Conservation (phyloP, 2,888 invertebrate species). For the Caenorhabditis auriculariae region DNA sequence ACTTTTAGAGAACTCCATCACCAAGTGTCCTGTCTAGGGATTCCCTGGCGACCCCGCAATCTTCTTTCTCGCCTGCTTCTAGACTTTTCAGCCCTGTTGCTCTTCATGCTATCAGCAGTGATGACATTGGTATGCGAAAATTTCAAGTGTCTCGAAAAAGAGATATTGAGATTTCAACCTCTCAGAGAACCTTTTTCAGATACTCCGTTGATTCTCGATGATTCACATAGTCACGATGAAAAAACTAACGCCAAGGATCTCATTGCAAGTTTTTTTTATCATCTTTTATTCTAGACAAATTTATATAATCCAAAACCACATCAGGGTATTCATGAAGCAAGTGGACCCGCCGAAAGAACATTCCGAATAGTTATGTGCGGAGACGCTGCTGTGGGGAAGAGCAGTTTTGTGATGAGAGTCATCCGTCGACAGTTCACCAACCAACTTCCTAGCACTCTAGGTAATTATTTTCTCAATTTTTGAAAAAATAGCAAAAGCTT, state of each 20-base stretch:
- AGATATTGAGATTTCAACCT: no score
- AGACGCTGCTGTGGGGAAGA: constrained; percentile 72
- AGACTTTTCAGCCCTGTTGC: constrained; percentile 8
- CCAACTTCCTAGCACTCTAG: constrained; percentile 70
- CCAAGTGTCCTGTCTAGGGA: constrained; percentile 18
- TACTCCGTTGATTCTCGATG: constrained; percentile 25
- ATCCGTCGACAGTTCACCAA: constrained; percentile 70
- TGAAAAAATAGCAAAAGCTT: no score
- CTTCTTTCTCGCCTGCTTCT: constrained; percentile 11
- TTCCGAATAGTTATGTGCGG: constrained; percentile 71
- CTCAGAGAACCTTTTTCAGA: no score
- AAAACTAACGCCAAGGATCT: constrained; percentile 6
- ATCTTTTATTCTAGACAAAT: no score
- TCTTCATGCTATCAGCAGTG: constrained; percentile 15
- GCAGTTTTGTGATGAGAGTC: constrained; percentile 71
- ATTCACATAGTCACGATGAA: constrained; percentile 13
- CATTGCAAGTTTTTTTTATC: constrained; percentile 2
- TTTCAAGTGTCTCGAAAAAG: no score
- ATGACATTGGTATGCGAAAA: no score
- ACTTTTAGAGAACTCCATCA: constrained; percentile 32
- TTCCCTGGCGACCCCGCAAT: constrained; percentile 8
- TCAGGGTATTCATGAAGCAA: constrained; percentile 42
- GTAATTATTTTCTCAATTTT: constrained; percentile 64
- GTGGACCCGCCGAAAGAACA: constrained; percentile 68
- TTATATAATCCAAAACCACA: no score